Evolutionary conservation across 2,888 invertebrate species (phyloP), one percentile per base, ranked within the genome.

Genomic region (Meghimatium bilineatum): DNA sequence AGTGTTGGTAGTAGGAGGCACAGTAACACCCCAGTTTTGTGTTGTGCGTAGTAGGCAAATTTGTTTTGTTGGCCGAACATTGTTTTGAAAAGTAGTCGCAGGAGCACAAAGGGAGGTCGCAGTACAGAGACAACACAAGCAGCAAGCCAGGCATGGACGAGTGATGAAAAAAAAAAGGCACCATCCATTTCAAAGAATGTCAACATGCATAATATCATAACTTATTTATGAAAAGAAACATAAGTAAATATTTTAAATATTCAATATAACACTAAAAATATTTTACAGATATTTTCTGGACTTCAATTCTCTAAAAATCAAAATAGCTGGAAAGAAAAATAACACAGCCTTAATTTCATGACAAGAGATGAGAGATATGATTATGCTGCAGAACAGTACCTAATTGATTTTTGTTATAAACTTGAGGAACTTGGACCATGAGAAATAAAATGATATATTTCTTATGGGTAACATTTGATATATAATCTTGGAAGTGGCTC

Each of bases 81-180:
- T 71, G 20, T 71, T 49, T 82, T 82, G 82, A 76, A 82, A 82
- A 76, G 82, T 74, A 63, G 81, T 82, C 82, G 82, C 82, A 82
- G 83, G 78, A 83, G 83, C 83, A 83, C 83, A 83, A 63, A 92
- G 93, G 90, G 92, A 83, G 78, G 90, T 92, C 93, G 93, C 93
- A 91, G 93, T 92, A 93, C 93, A 94, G 93, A 93, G 93, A 93
- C 91, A 93, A 93, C 93, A 93, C 93, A 93, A 93, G 93, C 93
- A 91, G 93, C 93, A 93, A 83, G 83, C 78, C 83, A 93, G 92
- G 93, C 93, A 93, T 92, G 91, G 91, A 92, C 93, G 77, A 93
- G 92, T 91, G 92, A 93, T 92, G 91, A 92, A 92, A 92, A 93
- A 92, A 91, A 91, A 90, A 89, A 90, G 89, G 78, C 36, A 49